Evolutionary conservation across 2,797 vertebrate genomes (phyloP).

Genomic region (Chaetodon trifasciatus): DNA sequence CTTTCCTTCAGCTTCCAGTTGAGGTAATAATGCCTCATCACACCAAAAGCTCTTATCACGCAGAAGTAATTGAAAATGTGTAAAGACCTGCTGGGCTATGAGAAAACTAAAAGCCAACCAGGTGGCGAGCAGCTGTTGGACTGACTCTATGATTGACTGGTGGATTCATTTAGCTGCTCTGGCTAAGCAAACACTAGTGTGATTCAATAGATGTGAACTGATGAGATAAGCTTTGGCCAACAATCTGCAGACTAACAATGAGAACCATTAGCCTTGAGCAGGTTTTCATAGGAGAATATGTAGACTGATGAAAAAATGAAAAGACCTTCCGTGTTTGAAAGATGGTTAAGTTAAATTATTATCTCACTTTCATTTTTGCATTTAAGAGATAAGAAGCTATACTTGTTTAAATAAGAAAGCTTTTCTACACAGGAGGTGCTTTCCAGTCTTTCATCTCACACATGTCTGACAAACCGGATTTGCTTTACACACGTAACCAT

Average conservation of each 20-base stretch:
- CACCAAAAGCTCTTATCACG: background rate
- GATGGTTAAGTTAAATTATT: background rate
- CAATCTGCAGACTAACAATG: background rate
- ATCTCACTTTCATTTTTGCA: background rate
- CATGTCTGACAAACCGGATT: no score
- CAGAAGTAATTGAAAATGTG: conserved; percentile 9
- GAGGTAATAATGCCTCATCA: conserved; percentile 11
- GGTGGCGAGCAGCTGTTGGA: background rate
- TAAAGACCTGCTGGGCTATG: background rate
- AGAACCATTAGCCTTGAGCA: background rate
- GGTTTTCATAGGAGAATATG: background rate
- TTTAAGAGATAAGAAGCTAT: no score
- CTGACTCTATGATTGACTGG: conserved; percentile 14
- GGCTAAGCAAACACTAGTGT: conserved; percentile 19
- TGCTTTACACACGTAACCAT: no score
- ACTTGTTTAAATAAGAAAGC: no score
- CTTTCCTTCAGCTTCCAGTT: conserved; percentile 14
- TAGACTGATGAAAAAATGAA: background rate
- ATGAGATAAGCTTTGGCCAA: background rate
- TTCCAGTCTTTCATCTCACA: no score
- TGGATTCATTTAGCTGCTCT: background rate
- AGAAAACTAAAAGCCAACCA: background rate
- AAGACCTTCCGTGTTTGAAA: background rate
- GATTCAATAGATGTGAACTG: background rate
- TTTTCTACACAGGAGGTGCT: no score